Base-by-base conservation (phyloP, 2,113 vertebrate species). In the Toxostoma redivivum region DNA sequence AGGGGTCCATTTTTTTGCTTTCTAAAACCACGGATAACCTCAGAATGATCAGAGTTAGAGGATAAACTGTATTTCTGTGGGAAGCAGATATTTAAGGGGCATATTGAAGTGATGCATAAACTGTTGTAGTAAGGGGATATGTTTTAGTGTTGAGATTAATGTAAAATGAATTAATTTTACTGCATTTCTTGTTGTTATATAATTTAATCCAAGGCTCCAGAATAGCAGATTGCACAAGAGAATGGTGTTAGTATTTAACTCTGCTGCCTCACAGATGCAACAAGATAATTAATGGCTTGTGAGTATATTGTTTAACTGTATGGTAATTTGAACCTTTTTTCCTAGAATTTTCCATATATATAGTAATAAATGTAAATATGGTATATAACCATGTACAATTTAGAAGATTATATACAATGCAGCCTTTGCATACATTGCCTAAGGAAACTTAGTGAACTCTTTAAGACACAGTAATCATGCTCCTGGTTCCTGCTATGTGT, bases 281-380 rank as follows among this genome's bases (percentile, higher is more conserved):
- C 53, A 82, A 83, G 72, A 74, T 90, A 79, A 38, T 37, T 64
- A 92, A 76, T 64, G 74, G 70, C 54, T 91, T 78, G 60, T 83
- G 93, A 94, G 51, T 66, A 12, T 38, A 44, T 62, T 72, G 79
- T 92, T 76, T n/a, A 79, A 76, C 62, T 91, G 71, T 57, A 73
- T 71, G 80, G 69, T 76, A 15, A 92, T 92, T 85, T 76, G 53
- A 95, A 73, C 27, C 53, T 64, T 87, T 91, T 86, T 86, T 94
- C 50, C 77, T 89, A 90, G 44, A 67, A 38, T 22, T 87, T 74
- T 86, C 66, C 60, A 19, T 85, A 92, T 93, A 76, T 80, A 80
- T 67, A 97, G 67, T 86, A 95, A 89, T 50, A 86, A 92, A 83
- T 97, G 89, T 97, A 97, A 97, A 96, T 96, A 97, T 20, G 31